Conservation (phyloP, 2,113 vertebrate genomes). For the Geococcyx californianus region DNA sequence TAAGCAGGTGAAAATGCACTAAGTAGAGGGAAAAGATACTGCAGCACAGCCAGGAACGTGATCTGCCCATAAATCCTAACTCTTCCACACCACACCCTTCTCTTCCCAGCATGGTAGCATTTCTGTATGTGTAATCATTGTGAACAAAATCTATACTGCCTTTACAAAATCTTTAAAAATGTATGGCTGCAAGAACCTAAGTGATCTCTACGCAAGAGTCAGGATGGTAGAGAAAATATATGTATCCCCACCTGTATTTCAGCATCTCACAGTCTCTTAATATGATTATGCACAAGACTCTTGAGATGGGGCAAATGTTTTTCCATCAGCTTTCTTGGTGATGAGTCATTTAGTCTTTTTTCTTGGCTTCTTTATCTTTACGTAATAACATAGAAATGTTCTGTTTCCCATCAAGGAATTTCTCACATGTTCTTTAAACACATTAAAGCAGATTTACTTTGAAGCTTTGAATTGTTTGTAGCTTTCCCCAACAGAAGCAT, state of each 20-base stretch:
- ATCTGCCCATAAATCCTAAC: neutral
- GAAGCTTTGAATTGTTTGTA: constrained; percentile 39
- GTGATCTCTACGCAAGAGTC: neutral
- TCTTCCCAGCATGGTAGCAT: neutral
- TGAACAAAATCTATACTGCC: neutral
- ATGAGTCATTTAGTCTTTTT: constrained; percentile 28
- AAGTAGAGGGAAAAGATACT: neutral
- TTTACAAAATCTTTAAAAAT: neutral
- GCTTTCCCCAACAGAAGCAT: neutral
- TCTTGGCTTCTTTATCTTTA: constrained; percentile 7
- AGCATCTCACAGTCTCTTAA: neutral
- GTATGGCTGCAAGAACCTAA: neutral
- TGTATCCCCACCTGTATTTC: neutral
- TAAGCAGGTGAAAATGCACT: neutral
- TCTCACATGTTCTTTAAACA: constrained; percentile 18
- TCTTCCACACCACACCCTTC: neutral
- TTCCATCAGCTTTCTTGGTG: neutral
- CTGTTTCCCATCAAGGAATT: constrained; percentile 30
- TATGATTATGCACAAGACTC: neutral
- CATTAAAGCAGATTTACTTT: constrained; percentile 53
- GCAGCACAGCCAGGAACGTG: neutral
- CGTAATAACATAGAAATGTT: constrained; percentile 7
- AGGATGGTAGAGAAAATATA: neutral
- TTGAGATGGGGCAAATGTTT: neutral
- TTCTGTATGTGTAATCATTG: neutral